A percentile compares a stretch with the other conserved stretches of the same genome.
These are phyloP conservation scores for Xiphophorus couchianus DNA, from an alignment of 2,113 vertebrate genomes.

Conservation along the genomic window DNA sequence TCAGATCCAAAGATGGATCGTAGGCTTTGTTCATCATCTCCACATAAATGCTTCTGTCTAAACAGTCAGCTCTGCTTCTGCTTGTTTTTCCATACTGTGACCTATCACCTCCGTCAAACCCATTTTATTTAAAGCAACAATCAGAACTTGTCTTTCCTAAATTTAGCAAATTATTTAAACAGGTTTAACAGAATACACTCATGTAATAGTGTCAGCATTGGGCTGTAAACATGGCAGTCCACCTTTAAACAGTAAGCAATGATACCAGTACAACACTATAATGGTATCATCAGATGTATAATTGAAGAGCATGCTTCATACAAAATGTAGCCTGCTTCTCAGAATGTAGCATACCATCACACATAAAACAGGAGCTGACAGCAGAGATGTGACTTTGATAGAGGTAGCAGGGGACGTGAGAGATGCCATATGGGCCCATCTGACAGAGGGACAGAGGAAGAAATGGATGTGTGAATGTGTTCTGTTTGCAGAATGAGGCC, in stretches of 20 bases:
- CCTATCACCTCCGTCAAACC: too few species aligned
- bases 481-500: slow-evolving; percentile 44
- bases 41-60: not conserved
- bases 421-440: slow-evolving; percentile 63
- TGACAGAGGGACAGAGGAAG: slow-evolving; percentile 42
- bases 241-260: not conserved
- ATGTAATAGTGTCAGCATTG: not conserved
- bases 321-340: not conserved
- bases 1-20: too few species aligned
- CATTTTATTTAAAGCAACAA: too few species aligned
- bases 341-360: slow-evolving; percentile 11
- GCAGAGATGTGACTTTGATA: slow-evolving; percentile 53
- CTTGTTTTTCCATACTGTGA: not conserved
- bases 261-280: not conserved
- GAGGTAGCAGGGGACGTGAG: slow-evolving; percentile 45
- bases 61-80: not conserved
- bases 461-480: slow-evolving; percentile 28
- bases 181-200: not conserved
- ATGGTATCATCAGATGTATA: not conserved
- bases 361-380: slow-evolving; percentile 47
- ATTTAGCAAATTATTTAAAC: not conserved
- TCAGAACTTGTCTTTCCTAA: too few species aligned
- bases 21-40: not conserved
- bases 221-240: not conserved
- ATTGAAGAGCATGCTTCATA: not conserved